Evolutionary conservation across 2,888 invertebrate genomes (phyloP).

Genomic region (Copidosoma aretas): DNA sequence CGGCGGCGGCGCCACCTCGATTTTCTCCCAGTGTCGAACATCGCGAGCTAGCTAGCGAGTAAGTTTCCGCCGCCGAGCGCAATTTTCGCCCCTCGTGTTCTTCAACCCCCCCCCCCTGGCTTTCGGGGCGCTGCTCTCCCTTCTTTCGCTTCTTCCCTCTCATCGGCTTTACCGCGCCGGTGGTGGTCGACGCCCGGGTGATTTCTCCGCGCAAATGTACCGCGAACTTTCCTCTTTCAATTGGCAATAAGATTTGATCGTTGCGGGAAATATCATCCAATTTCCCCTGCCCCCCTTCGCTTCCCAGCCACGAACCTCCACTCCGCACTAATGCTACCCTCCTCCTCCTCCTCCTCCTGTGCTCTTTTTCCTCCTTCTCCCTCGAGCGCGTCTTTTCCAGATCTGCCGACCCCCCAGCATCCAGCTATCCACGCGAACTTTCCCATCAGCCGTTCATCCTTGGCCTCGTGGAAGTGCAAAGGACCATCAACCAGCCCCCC

Average conservation of each 20-base stretch:
- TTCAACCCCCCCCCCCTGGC: conserved; percentile 1
- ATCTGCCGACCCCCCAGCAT: conserved; percentile 17
- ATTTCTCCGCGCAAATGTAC: conserved; percentile 58
- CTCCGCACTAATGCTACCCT: not conserved
- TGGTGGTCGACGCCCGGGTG: conserved; percentile 43
- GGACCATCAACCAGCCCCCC: conserved; percentile 35
- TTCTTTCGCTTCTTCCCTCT: conserved; percentile 23
- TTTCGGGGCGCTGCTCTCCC: not conserved
- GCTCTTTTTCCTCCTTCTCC: conserved; percentile 18
- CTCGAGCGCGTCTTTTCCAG: conserved; percentile 20
- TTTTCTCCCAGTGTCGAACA: conserved; percentile 42
- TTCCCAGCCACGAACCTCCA: conserved; percentile 38
- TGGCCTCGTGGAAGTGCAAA: conserved; percentile 29
- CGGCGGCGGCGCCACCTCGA: conserved; percentile 28
- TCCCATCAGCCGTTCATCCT: conserved; percentile 39
- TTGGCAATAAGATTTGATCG: conserved; percentile 61
- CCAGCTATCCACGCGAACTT: conserved; percentile 32
- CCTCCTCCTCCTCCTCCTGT: conserved; percentile 41
- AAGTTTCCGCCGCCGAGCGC: too few species aligned
- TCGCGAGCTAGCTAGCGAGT: not conserved
- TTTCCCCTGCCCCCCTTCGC: conserved; percentile 55
- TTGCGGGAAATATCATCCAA: conserved; percentile 61
- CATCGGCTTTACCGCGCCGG: conserved; percentile 20
- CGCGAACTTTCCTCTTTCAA: conserved; percentile 60
- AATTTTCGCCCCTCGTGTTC: conserved; percentile 50